Evolutionary conservation across 2,113 vertebrate genomes (phyloP).

Genomic region (Mungos mungo): DNA sequence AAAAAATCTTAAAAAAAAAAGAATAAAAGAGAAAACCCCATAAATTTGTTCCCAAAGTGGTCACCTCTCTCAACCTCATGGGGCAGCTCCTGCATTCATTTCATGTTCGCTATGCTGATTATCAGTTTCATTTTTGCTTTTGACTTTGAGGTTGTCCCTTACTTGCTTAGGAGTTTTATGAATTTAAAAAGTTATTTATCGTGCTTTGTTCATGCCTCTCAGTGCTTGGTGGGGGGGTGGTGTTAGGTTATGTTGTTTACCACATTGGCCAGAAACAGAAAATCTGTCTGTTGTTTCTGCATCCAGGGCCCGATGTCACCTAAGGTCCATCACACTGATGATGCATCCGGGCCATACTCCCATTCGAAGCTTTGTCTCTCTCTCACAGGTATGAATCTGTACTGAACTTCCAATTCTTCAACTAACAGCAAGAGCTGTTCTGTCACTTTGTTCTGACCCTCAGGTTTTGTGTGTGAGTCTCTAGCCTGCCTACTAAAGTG

Average conservation of each 20-base stretch:
- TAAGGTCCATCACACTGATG: neutral
- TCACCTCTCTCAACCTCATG: rapidly evolving
- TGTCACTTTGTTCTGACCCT: neutral
- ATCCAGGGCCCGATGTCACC: neutral
- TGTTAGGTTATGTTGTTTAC: neutral
- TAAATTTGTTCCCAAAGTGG: neutral
- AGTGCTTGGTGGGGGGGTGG: neutral
- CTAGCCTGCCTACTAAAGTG: neutral
- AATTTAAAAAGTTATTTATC: neutral
- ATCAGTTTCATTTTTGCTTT: neutral
- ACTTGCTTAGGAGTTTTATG: neutral
- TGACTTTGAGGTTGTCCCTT: neutral
- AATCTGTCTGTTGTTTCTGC: neutral
- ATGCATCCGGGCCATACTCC: neutral
- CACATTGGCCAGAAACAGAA: neutral
- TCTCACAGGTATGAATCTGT: neutral
- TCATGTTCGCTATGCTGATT: neutral
- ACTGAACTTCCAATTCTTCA: neutral
- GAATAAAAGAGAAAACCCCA: too few species aligned
- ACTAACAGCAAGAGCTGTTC: neutral
- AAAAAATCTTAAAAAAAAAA: neutral
- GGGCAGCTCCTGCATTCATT: neutral
- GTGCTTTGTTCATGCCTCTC: neutral
- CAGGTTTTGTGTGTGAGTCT: neutral
- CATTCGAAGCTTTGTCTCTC: neutral